Percentiles rank a stretch among this genome's conserved stretches.
Evolutionary conservation across 2,888 invertebrate species (phyloP).

Genomic region (Eubasilissa splendida): DNA sequence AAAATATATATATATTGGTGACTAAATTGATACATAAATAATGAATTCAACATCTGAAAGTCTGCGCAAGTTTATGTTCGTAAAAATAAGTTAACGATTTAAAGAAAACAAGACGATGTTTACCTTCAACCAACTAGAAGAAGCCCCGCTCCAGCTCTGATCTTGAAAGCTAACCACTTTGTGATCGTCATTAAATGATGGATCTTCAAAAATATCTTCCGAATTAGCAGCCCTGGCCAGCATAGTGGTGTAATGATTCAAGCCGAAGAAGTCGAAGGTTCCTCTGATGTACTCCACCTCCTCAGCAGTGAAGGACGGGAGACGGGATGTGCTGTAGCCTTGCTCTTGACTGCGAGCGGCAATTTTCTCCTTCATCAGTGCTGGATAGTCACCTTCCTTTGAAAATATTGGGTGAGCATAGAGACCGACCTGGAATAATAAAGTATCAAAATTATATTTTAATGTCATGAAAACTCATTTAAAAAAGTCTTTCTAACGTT

Average conservation of each 20-base stretch:
- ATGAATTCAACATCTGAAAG: no score
- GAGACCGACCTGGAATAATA: constrained; percentile 73
- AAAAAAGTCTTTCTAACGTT: no score
- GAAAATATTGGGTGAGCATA: constrained; percentile 79
- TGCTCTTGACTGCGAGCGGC: constrained; percentile 74
- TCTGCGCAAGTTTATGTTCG: no score
- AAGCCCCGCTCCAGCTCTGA: no score
- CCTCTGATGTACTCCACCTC: constrained; percentile 77
- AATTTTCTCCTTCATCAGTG: constrained; percentile 75
- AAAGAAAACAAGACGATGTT: no score
- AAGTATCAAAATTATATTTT: not conserved
- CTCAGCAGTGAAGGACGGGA: constrained; percentile 75
- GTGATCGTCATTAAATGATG: constrained; percentile 10
- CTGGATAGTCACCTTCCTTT: constrained; percentile 77
- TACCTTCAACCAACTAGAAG: constrained; percentile 15
- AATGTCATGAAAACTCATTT: no score
- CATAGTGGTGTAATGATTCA: constrained; percentile 80
- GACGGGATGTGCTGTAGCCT: constrained; percentile 74
- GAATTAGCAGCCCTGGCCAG: not conserved
- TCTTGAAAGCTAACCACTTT: not conserved
- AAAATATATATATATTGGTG: no score
- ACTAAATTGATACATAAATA: no score
- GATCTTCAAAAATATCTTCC: not conserved
- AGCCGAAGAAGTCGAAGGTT: constrained; percentile 78
- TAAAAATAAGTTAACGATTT: no score